phyloP scores from a whole-genome alignment of 2,113 vertebrate species.

The Xiphias gladius region DNA sequence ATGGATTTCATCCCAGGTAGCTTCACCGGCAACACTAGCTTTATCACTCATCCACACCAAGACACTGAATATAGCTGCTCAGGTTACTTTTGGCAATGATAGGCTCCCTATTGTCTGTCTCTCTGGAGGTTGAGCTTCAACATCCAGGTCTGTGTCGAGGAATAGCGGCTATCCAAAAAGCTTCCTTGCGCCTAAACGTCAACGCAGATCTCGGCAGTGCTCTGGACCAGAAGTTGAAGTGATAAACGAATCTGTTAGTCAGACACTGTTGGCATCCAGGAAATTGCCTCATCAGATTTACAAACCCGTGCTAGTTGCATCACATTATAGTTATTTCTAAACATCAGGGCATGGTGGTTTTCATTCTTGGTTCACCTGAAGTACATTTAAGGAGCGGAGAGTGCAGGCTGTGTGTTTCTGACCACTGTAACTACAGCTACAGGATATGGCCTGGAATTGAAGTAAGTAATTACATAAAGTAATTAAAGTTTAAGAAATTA shows the following conservation, averaged over 20 bases:
- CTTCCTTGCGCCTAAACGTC: not conserved
- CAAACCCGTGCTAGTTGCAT: not conserved
- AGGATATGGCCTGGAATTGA: not conserved
- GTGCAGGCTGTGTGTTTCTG: not conserved
- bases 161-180: constrained; percentile 17
- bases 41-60: constrained; percentile 68
- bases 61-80: constrained; percentile 82
- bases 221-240: not conserved
- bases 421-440: not conserved
- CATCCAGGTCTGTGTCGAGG: constrained; percentile 39
- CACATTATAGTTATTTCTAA: constrained; percentile 1
- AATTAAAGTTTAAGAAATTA: not conserved
- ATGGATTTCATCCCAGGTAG: constrained; percentile 73
- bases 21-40: constrained; percentile 61
- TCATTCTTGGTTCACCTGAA: not conserved
- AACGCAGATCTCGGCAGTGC: not conserved
- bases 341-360: not conserved
- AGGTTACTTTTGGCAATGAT: constrained; percentile 72
- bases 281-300: not conserved
- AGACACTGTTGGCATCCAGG: not conserved
- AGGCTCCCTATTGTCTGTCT: constrained; percentile 59
- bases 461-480: not conserved
- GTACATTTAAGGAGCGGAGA: not conserved
- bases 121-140: constrained; percentile 53
- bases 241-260: not conserved